Percentiles rank a stretch among this genome's conserved stretches.
Conservation (phyloP, 2,113 vertebrate genomes). For the Rhadina sibilatrix region DNA sequence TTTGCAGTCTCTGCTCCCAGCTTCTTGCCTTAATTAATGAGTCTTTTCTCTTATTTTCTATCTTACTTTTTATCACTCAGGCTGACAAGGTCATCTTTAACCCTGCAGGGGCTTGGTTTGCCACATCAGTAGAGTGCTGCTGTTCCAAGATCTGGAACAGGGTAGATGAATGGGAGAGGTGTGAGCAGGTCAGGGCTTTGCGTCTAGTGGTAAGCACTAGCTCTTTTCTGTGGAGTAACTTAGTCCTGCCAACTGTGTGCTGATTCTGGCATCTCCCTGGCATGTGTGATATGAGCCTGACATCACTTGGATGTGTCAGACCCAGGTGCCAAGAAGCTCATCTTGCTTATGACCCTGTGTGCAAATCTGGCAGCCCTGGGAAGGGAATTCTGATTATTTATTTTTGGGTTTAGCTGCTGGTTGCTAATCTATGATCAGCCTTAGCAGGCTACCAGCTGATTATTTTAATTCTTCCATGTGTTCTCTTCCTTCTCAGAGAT, state of each 20-base stretch:
- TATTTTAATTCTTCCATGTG: neutral
- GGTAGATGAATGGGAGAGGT: neutral
- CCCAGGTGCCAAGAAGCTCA: neutral
- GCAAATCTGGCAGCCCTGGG: neutral
- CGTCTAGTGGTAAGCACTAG: fast-evolving
- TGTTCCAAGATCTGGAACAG: fast-evolving
- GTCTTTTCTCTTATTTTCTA: constrained; percentile 4
- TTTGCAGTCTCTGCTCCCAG: neutral
- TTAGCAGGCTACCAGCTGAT: neutral
- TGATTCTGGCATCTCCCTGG: neutral
- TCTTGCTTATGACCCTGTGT: neutral
- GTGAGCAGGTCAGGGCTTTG: neutral
- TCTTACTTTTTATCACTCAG: neutral
- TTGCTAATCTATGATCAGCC: neutral
- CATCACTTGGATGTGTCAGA: neutral
- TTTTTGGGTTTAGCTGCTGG: neutral
- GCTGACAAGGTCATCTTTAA: neutral
- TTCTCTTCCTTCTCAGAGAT: neutral
- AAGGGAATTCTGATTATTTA: neutral
- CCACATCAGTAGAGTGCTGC: neutral
- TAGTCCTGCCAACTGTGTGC: neutral
- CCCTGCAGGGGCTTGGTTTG: neutral
- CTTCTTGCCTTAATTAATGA: constrained; percentile 10
- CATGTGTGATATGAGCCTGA: fast-evolving
- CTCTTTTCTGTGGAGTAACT: neutral